Percentiles rank a stretch among this genome's conserved stretches.
Evolutionary conservation across 2,888 invertebrate genomes (phyloP).

Genomic region (Mechanitis messenoides): DNA sequence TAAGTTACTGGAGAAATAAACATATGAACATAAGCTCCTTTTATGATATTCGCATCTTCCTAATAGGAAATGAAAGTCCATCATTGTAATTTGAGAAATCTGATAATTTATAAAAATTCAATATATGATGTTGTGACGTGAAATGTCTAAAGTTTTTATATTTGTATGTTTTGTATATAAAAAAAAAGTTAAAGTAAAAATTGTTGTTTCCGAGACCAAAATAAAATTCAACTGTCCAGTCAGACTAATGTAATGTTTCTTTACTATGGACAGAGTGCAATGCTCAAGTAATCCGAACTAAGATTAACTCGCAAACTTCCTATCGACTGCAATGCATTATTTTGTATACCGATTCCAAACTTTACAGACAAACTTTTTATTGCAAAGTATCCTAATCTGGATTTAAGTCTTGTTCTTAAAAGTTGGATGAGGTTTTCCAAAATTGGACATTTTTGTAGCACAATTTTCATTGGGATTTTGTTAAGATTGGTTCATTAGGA

Average conservation of each 20-base stretch:
- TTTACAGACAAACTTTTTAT: slow-evolving; percentile 37
- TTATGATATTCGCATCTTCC: too few species aligned
- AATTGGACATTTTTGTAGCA: slow-evolving; percentile 23
- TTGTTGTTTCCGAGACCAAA: slow-evolving; percentile 27
- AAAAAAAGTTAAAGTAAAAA: background rate
- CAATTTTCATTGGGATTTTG: background rate
- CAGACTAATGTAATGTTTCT: slow-evolving; percentile 47
- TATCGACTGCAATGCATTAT: slow-evolving; percentile 63
- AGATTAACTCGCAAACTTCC: slow-evolving; percentile 65
- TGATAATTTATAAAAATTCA: too few species aligned
- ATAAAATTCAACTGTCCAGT: slow-evolving; percentile 44
- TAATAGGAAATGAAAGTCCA: too few species aligned
- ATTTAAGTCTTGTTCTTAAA: slow-evolving; percentile 32
- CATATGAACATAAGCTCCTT: too few species aligned
- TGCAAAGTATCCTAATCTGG: slow-evolving; percentile 32
- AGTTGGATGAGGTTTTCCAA: slow-evolving; percentile 33
- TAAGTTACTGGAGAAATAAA: too few species aligned
- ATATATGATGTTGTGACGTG: too few species aligned
- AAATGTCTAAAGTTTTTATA: background rate
- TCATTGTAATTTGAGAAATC: too few species aligned
- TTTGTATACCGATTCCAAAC: slow-evolving; percentile 46
- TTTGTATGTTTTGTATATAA: background rate
- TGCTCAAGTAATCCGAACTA: slow-evolving; percentile 56
- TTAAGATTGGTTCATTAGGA: background rate
- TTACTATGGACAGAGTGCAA: slow-evolving; percentile 46